Evolutionary conservation across 1,140 invertebrate genomes (phyloP), one percentile per base, ranked within the genome.

Genomic region (Cydia pomonella): DNA sequence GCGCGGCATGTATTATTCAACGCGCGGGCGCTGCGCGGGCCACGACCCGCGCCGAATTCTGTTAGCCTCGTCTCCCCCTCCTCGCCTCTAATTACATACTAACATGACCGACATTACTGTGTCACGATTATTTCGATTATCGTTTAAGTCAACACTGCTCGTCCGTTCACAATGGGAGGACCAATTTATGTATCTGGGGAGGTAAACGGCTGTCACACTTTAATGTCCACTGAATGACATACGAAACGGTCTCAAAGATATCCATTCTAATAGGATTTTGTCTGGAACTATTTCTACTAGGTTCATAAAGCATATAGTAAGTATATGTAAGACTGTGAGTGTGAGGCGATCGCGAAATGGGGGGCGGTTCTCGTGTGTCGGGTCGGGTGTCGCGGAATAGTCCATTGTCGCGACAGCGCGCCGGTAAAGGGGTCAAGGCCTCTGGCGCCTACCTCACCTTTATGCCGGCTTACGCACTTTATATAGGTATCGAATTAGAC

Each of bases 381-480:
- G 83, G 76, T 87, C 87, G 76, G 82, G 76, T 88, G 84, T 84
- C 87, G 82, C 81, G 77, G 82, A 86, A 84, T 85, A 81, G 86
- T 84, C 82, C 82, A 89, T 89, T 88, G 86, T 89, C 18, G 85
- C 77, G 73, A 75, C 75, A 75, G 79, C 79, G 75, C 78, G 73
- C 76, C 79, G 84, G 85, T 83, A 87, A 86, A 88, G 83, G 74
- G 88, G 88, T 92, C 89, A 91, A 92, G 90, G 90, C 72, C 85
- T 80, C 80, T 75, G 86, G 87, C 88, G 87, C 84, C 86, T 87
- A 85, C 83, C 87, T 90, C 84, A 76, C 87, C 53, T 59, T 59
- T 59, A 81, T 85, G 81, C 81, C 83, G 75, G 77, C 72, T n/a
- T n/a, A n/a, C n/a, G 73, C 63, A 66, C 71, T 21, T 59, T 23